phyloP scores from a whole-genome alignment of 2,113 vertebrate species.

The Steatornis caripensis region DNA sequence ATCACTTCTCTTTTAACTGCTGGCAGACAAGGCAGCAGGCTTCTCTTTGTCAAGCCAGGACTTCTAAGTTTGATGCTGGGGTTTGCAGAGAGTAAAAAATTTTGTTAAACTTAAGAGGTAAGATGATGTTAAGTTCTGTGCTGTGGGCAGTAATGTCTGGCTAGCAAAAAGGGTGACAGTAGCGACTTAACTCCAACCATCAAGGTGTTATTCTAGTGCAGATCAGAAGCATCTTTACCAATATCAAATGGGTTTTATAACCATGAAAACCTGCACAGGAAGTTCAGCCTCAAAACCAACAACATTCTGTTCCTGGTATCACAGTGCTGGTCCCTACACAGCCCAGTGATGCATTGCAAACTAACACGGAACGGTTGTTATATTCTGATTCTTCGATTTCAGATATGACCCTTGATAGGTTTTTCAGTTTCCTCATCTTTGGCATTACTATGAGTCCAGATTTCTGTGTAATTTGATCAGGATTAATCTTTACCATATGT shows the following conservation, averaged over 20 bases:
- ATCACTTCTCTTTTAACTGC: not conserved
- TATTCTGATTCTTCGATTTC: not conserved
- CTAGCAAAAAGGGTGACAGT: not conserved
- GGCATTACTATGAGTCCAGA: not conserved
- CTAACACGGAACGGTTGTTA: not conserved
- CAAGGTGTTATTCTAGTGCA: not conserved
- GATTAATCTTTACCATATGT: slow-evolving; percentile 45
- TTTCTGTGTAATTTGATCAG: slow-evolving; percentile 24
- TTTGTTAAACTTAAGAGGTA: not conserved
- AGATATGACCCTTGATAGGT: not conserved
- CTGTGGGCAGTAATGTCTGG: not conserved
- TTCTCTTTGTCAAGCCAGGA: not conserved
- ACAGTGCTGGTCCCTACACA: not conserved
- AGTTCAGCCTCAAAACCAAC: not conserved
- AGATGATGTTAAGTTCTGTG: not conserved
- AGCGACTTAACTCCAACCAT: not conserved
- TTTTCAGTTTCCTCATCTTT: slow-evolving; percentile 22
- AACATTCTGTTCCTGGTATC: not conserved
- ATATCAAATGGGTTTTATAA: not conserved
- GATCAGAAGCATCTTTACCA: not conserved
- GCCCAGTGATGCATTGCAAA: not conserved
- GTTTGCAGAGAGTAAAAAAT: not conserved
- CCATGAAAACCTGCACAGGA: not conserved
- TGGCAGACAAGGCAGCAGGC: not conserved
- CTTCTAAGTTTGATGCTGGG: not conserved